Evolutionary conservation across 1,140 invertebrate species (phyloP), one percentile per base, ranked within the genome.

Genomic region (Aporrectodea caliginosa): DNA sequence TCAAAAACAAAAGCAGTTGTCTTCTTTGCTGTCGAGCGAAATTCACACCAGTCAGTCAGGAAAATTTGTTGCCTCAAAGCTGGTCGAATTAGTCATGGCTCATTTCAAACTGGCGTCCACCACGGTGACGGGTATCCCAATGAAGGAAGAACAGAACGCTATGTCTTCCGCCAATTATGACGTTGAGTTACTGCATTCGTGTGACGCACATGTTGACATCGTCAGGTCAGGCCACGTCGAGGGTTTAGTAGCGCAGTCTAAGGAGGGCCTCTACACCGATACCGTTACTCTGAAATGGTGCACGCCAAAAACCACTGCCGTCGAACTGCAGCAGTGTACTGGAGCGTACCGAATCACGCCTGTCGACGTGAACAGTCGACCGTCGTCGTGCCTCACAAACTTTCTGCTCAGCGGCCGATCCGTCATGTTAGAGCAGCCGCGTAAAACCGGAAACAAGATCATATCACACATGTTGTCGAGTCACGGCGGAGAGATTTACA

Each of bases 111-210:
- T 99, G n/a, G 93, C 95, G 0, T 96, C 94, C 76, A 98, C 97
- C 16, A 98, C 95, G 0, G 96, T 99, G 0, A 98, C 96, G 32
- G 96, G 96, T 30, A 99, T 99, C 84, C 97, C 96, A 1, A 99
- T 99, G 97, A 99, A 99, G 90, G 97, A 99, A 89, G 97, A 99
- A 89, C 96, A 98, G 90, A 98, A 98, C 89, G 95, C 97, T 0
- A 96, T 93, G 87, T 97, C 95, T 0, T 98, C 96, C 73, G 95
- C 96, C 0, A 98, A 98, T 89, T 99, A 99, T 86, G 96, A 99
- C 87, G 97, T 99, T 0, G 96, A 98, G 88, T 93, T 99, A 70
- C 93, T 97, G 82, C 96, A 99, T 87, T 92, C 94, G 0, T 91
- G 92, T 0, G 91, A 92, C 22, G 94, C 95, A 0, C 96, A 98